Percentiles rank a stretch among this genome's conserved stretches.
Conservation (phyloP, 2,797 vertebrate genomes). For the Phrynocephalus guinanensis region DNA sequence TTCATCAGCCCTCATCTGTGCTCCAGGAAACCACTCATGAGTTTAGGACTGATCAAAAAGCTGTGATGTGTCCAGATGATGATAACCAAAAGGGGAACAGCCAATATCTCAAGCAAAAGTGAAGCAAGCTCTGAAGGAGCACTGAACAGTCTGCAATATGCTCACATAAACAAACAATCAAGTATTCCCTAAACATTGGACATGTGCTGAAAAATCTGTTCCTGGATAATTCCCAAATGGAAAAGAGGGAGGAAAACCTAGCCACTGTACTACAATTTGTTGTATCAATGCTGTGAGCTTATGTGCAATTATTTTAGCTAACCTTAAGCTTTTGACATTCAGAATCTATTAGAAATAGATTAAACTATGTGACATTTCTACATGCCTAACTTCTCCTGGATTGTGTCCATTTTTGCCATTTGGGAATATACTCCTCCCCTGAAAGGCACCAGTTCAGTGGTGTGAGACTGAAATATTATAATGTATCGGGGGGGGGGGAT, state of each 20-base stretch:
- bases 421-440: background rate
- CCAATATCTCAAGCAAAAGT: constrained; percentile 40
- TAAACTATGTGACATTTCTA: background rate
- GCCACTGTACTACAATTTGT: constrained; percentile 13
- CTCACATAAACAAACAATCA: constrained; percentile 31
- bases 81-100: background rate
- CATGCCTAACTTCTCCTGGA: background rate
- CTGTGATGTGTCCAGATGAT: no score
- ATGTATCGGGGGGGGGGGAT: no score
- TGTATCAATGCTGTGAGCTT: background rate
- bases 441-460: background rate
- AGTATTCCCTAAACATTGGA: constrained; percentile 37
- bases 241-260: constrained; percentile 21
- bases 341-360: background rate
- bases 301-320: constrained; percentile 1
- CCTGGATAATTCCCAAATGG: constrained; percentile 16
- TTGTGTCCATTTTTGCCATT: background rate
- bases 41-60: no score
- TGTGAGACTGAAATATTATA: no score
- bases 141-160: constrained; percentile 18
- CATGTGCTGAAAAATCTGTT: constrained; percentile 19
- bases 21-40: no score
- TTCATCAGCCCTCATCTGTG: no score
- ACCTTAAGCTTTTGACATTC: background rate
- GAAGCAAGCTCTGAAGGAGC: background rate